These are phyloP conservation scores for Elaphurus davidianus DNA, from an alignment of 2,113 vertebrate genomes.

Conservation along the genomic window DNA sequence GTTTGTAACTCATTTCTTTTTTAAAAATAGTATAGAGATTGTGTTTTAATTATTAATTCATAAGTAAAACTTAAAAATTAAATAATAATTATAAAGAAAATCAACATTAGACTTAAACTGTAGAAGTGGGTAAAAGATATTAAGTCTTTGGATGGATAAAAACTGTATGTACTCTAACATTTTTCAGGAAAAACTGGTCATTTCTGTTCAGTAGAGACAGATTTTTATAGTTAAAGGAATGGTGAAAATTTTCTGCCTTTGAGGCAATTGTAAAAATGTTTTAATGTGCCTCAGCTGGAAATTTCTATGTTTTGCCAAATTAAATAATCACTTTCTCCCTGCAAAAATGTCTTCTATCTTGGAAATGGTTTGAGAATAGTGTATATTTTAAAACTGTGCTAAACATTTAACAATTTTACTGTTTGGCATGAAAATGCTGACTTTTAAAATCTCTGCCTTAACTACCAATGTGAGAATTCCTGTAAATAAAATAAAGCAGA, in stretches of 20 bases:
- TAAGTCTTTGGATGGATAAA: not conserved
- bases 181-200: slow-evolving; percentile 27
- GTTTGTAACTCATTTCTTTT: not conserved
- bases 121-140: not conserved
- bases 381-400: slow-evolving; percentile 46
- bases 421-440: not conserved
- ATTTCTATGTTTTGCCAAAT: slow-evolving; percentile 48
- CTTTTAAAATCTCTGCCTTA: not conserved
- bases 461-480: not conserved
- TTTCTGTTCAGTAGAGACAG: slow-evolving; percentile 46
- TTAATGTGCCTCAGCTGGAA: slow-evolving; percentile 60
- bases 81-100: not conserved
- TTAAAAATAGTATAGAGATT: not conserved
- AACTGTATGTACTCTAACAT: not conserved
- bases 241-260: slow-evolving; percentile 54
- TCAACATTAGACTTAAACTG: not conserved
- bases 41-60: not conserved
- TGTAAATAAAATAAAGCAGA: not conserved
- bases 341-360: slow-evolving; percentile 50
- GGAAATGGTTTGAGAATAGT: slow-evolving; percentile 36
- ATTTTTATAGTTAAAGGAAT: slow-evolving; percentile 55
- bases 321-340: slow-evolving; percentile 56
- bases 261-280: slow-evolving; percentile 61
- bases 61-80: not conserved
- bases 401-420: not conserved